phyloP scores from a whole-genome alignment of 2,797 vertebrate genomes.

The Helostoma temminkii region DNA sequence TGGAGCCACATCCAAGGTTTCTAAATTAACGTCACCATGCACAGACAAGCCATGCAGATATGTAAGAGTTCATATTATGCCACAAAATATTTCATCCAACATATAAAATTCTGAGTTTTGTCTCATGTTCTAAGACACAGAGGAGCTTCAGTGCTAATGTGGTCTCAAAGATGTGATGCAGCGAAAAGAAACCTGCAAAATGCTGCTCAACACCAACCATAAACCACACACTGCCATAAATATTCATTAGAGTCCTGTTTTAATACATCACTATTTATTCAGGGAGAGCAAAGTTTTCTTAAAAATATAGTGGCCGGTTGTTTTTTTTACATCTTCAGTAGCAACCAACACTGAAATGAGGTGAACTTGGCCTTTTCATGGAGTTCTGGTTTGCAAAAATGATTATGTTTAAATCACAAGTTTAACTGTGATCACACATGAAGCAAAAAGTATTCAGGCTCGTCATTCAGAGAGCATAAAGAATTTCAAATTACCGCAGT shows the following conservation, averaged over 20 bases:
- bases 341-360: too few species aligned
- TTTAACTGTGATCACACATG: background rate
- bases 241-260: too few species aligned
- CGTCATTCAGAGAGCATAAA: background rate
- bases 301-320: too few species aligned
- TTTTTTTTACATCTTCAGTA: too few species aligned
- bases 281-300: too few species aligned
- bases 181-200: background rate
- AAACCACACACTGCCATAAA: too few species aligned
- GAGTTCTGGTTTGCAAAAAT: too few species aligned
- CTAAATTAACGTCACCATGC: conserved; percentile 42
- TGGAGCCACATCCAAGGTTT: conserved; percentile 14
- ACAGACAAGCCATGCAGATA: conserved; percentile 4
- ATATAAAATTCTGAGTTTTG: background rate
- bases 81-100: background rate
- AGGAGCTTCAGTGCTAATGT: background rate
- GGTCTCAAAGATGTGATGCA: background rate
- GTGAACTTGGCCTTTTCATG: too few species aligned
- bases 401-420: background rate
- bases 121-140: background rate
- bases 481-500: background rate
- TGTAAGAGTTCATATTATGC: background rate
- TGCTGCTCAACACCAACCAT: background rate
- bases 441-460: background rate
- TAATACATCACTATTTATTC: too few species aligned